phyloP scores from a whole-genome alignment of 2,113 vertebrate genomes.

The Merops nubicus region DNA sequence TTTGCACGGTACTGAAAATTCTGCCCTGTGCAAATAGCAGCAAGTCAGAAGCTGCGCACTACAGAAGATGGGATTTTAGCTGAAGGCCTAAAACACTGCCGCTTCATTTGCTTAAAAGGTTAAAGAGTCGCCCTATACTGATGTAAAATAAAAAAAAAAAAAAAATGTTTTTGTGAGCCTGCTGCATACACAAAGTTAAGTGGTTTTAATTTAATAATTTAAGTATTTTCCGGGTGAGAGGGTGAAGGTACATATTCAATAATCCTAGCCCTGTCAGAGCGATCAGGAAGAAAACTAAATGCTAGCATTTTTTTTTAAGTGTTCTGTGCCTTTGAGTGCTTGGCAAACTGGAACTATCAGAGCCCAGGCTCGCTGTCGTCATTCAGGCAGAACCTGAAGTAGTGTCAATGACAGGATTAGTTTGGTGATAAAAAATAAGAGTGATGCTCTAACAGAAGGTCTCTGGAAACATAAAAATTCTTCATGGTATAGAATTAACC shows the following conservation, averaged over 20 bases:
- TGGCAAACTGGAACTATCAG: not conserved
- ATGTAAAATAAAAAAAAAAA: not conserved
- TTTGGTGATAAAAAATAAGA: not conserved
- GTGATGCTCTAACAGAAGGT: not conserved
- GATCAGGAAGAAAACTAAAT: not conserved
- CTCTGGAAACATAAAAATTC: not conserved
- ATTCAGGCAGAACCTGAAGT: not conserved
- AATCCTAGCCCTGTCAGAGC: not conserved
- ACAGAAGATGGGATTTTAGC: not conserved
- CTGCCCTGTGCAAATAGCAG: not conserved
- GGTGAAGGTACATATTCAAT: not conserved
- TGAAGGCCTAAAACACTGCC: not conserved
- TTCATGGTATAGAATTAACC: not conserved
- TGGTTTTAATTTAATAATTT: rapidly evolving
- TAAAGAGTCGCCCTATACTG: rapidly evolving
- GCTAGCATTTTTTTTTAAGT: not conserved
- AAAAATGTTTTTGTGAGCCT: not conserved
- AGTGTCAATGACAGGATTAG: not conserved
- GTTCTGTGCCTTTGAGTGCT: not conserved
- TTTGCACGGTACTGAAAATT: not conserved
- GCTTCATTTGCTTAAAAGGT: not conserved
- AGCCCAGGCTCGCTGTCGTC: not conserved
- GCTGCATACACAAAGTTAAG: too few relatives aligned
- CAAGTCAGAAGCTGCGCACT: not conserved
- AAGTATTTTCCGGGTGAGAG: not conserved